Conservation (phyloP, 1,140 invertebrate genomes). For the Potamilus streckersoni region DNA sequence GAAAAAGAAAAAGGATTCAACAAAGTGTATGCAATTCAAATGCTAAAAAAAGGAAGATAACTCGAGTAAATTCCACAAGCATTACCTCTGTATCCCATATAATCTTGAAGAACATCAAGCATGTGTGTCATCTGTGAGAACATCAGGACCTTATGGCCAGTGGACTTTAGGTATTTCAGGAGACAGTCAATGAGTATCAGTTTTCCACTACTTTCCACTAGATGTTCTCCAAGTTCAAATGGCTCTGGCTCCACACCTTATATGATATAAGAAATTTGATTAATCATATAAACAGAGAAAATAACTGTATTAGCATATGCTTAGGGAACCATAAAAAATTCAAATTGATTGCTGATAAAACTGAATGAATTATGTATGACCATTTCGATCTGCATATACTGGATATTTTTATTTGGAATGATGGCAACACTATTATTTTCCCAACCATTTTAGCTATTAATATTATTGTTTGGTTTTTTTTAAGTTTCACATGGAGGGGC, state of each 20-base stretch:
- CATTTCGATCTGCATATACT: no score
- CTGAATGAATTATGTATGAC: no score
- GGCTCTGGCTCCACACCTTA: conserved; percentile 67
- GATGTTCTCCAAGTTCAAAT: conserved; percentile 67
- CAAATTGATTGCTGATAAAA: no score
- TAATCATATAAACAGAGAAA: no score
- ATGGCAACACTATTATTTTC: no score
- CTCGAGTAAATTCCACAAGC: not conserved
- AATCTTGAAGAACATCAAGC: conserved; percentile 94
- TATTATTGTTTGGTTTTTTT: no score
- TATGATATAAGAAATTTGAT: no score
- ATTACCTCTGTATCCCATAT: conserved; percentile 62
- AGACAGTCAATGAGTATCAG: conserved; percentile 88
- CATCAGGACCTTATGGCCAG: conserved; percentile 92
- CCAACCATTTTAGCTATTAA: no score
- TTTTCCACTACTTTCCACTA: conserved; percentile 77
- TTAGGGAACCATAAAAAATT: no score
- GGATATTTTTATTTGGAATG: no score
- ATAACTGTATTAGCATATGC: no score
- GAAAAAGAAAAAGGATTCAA: not conserved
- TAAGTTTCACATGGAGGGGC: no score
- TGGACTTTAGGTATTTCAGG: conserved; percentile 83
- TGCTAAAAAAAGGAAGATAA: not conserved
- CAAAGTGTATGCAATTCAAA: not conserved
- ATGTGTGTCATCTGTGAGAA: conserved; percentile 98